Evolutionary conservation across 2,888 invertebrate genomes (phyloP), one percentile per base, ranked within the genome.

Genomic region (Cacoxenus indagator): DNA sequence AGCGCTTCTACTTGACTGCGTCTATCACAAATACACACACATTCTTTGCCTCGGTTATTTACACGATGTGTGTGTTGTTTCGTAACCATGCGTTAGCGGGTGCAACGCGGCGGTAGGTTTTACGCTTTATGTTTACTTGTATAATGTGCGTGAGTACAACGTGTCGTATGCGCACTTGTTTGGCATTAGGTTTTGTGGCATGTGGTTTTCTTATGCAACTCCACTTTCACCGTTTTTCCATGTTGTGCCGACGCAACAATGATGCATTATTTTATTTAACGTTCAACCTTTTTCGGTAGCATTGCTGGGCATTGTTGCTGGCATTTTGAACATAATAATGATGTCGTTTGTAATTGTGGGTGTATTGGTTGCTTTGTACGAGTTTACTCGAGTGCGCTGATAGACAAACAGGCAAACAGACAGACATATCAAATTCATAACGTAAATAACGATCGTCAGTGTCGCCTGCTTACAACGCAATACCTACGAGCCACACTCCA

Each of bases 111-210:
- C 19, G 43, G 14, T 59, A 17, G 22, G n/a, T n/a, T n/a, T n/a
- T n/a, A n/a, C n/a, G n/a, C n/a, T n/a, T n/a, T 46, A 31, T 67
- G 68, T 65, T 64, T 37, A 37, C 17, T 14, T 45, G 45, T 46
- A 26, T 46, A 65, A 59, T 70, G 65, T 69, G 61, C 64, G 61
- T 61, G 59, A 64, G 68, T 72, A 73, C 81, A 80, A 80, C 80
- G 76, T 81, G 80, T 80, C 75, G 82, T 78, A 81, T 81, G 78
- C 80, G 75, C 78, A 80, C 78, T 80, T 80, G 70, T 76, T 72
- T 78, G 78, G 73, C 76, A 75, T 69, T 72, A 57, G 75, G 73
- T 69, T 73, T 66, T 71, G 48, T 72, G 73, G 70, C 75, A 70
- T 72, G 76, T 22, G 54, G 51, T 65, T 65, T 54, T 26, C 37